Conservation (phyloP, 2,797 vertebrate genomes). For the Falco naumanni region DNA sequence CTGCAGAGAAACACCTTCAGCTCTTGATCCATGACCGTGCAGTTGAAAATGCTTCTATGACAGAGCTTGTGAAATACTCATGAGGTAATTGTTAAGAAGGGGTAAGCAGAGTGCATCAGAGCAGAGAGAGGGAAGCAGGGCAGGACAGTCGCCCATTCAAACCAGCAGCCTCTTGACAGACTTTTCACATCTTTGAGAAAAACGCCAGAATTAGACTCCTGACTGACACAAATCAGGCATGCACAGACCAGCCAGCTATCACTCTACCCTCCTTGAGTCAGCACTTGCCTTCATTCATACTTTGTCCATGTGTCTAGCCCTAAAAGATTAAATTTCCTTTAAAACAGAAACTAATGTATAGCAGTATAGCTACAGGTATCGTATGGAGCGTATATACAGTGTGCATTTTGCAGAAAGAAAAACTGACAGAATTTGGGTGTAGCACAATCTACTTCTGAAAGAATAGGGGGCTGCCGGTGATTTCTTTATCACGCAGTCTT, state of each 20-base stretch:
- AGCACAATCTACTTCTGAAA: not conserved
- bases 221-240: not conserved
- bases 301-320: not conserved
- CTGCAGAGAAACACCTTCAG: not conserved
- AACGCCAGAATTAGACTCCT: not conserved
- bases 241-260: not conserved
- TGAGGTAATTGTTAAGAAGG: not conserved
- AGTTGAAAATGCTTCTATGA: not conserved
- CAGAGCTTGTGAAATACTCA: not conserved
- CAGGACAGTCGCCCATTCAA: not conserved
- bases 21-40: not conserved
- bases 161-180: not conserved
- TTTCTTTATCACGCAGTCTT: not conserved
- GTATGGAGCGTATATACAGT: fast-evolving
- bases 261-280: not conserved
- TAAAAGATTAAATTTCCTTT: not conserved
- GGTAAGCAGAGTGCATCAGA: not conserved
- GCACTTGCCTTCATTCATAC: not conserved
- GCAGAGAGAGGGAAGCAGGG: not conserved
- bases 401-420: not conserved
- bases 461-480: fast-evolving
- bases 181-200: not conserved
- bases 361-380: not conserved
- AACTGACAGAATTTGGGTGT: not conserved
- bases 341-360: not conserved